Conservation (phyloP, 2,888 invertebrate genomes). For the Scaptomyza polygonia region DNA sequence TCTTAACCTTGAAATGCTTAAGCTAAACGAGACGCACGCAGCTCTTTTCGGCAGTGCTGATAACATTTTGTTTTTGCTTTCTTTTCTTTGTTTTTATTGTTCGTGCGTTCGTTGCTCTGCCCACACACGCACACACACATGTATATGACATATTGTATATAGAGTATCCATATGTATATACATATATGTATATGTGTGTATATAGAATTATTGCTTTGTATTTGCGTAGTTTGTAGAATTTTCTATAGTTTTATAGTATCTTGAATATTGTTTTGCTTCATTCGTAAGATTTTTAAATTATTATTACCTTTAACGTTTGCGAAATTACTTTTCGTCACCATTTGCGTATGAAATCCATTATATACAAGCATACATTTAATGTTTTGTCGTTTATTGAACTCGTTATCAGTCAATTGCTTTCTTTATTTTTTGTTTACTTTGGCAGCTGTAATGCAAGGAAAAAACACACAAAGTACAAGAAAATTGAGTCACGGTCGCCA, state of each 20-base stretch:
- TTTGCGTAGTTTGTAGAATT: constrained; percentile 44
- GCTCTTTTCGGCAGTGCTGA: constrained; percentile 60
- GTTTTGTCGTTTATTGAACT: constrained; percentile 66
- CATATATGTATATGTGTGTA: not conserved
- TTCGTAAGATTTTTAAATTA: constrained; percentile 7
- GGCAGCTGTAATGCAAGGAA: constrained; percentile 58
- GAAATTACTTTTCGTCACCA: constrained; percentile 37
- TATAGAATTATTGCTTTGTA: constrained; percentile 19
- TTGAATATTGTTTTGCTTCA: constrained; percentile 27
- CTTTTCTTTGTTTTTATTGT: constrained; percentile 48
- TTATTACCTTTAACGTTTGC: constrained; percentile 12
- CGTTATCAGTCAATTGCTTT: constrained; percentile 54
- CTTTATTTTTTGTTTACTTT: constrained; percentile 32
- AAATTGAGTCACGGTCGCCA: constrained; percentile 47
- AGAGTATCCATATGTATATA: not conserved
- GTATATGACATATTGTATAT: too few species aligned
- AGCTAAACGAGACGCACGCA: constrained; percentile 43
- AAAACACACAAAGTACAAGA: constrained; percentile 30
- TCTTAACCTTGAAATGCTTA: constrained; percentile 71
- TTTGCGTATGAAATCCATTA: constrained; percentile 31
- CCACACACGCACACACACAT: constrained; percentile 30
- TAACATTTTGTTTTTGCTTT: constrained; percentile 72
- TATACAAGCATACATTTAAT: constrained; percentile 5
- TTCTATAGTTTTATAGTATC: constrained; percentile 45
- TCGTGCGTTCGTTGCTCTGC: constrained; percentile 60